Percentiles rank a stretch among this genome's conserved stretches.
Evolutionary conservation across 2,888 invertebrate genomes (phyloP).

Genomic region (Andrena hattorfiana): DNA sequence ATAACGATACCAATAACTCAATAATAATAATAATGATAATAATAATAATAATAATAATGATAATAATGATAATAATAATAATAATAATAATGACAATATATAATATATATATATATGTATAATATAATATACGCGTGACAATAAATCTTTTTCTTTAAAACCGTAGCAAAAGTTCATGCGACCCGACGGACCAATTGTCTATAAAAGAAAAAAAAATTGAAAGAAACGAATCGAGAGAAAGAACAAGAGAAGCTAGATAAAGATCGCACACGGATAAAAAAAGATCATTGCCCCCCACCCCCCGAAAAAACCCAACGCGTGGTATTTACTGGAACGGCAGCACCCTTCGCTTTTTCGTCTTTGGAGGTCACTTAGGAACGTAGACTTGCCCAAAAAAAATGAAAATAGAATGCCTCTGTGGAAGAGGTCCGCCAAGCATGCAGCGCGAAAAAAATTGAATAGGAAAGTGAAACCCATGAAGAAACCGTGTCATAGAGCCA

Average conservation of each 20-base stretch:
- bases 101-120: conserved; percentile 22
- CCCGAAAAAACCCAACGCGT: conserved; percentile 23
- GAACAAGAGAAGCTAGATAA: conserved; percentile 22
- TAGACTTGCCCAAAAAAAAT: conserved; percentile 53
- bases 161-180: conserved; percentile 44
- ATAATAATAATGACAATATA: conserved; percentile 49
- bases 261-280: conserved; percentile 12
- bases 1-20: conserved; percentile 63
- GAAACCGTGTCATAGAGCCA: background rate
- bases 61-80: conserved; percentile 47
- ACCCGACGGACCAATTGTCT: conserved; percentile 18
- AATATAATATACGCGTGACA: conserved; percentile 24
- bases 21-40: conserved; percentile 60
- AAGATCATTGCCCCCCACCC: conserved; percentile 25
- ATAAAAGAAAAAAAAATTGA: conserved; percentile 7
- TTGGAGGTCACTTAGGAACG: conserved; percentile 72
- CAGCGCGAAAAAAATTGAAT: background rate
- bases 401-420: background rate
- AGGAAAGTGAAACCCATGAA: background rate
- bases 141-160: conserved; percentile 36
- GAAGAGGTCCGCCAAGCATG: background rate
- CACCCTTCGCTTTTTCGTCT: conserved; percentile 61
- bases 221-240: conserved; percentile 16
- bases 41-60: conserved; percentile 38
- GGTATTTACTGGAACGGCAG: conserved; percentile 53